Conservation (phyloP, 2,888 invertebrate genomes). For the Acrobasis suavella region DNA sequence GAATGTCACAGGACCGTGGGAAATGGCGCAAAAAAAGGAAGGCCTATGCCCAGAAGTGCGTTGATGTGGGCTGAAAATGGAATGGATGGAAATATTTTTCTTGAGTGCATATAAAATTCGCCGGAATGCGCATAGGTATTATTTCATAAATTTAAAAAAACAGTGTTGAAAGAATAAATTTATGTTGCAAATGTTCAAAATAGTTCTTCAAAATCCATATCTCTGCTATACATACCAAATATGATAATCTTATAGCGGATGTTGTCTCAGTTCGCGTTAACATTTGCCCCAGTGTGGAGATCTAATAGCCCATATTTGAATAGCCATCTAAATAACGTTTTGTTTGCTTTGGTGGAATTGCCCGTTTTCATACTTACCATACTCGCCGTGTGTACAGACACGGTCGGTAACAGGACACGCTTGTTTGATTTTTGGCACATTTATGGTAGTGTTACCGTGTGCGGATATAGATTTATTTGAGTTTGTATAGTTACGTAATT, state of each 20-base stretch:
- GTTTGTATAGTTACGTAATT: conserved; percentile 47
- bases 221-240: background rate
- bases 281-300: conserved; percentile 40
- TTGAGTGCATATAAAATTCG: background rate
- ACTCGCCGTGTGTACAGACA: conserved; percentile 47
- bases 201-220: background rate
- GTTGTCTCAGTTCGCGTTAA: conserved; percentile 45
- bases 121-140: background rate
- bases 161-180: background rate
- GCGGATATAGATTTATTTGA: conserved; percentile 56
- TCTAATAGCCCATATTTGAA: conserved; percentile 65
- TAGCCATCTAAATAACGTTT: conserved; percentile 60
- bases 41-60: no score
- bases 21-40: no score
- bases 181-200: conserved; percentile 2
- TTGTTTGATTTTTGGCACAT: conserved; percentile 59
- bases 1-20: no score
- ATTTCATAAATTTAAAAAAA: background rate
- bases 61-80: no score
- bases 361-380: conserved; percentile 45
- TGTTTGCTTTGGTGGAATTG: conserved; percentile 55
- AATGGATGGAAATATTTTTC: no score
- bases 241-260: conserved; percentile 41
- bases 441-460: conserved; percentile 59
- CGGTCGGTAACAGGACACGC: conserved; percentile 61